Evolutionary conservation across 2,888 invertebrate genomes (phyloP).

Genomic region (Eupithecia abbreviata): DNA sequence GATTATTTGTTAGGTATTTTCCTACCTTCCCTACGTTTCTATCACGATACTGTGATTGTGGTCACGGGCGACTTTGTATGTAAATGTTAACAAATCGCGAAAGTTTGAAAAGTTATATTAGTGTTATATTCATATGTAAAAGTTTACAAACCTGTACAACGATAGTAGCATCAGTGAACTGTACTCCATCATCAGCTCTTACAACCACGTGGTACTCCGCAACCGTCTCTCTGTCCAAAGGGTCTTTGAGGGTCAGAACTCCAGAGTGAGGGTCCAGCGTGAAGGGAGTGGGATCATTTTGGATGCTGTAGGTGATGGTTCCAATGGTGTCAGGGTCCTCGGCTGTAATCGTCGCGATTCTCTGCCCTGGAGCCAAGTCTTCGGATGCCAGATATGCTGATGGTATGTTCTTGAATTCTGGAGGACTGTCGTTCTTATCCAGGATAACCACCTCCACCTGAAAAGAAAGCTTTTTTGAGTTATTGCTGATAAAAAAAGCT

Average conservation of each 20-base stretch:
- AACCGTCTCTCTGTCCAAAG: constrained; percentile 92
- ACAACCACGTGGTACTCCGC: constrained; percentile 91
- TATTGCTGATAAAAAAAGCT: neutral
- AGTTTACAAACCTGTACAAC: constrained; percentile 88
- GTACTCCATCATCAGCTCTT: constrained; percentile 94
- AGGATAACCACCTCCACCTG: constrained; percentile 93
- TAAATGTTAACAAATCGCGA: too few relatives aligned
- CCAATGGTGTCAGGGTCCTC: constrained; percentile 94
- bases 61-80: too few relatives aligned
- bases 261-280: constrained; percentile 88
- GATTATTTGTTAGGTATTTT: too few relatives aligned
- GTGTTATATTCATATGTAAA: constrained; percentile 6
- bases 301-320: constrained; percentile 88
- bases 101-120: neutral
- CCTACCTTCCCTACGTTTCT: too few relatives aligned
- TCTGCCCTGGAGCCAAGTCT: constrained; percentile 91
- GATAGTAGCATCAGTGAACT: constrained; percentile 91
- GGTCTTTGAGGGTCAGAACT: constrained; percentile 88
- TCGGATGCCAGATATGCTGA: constrained; percentile 91
- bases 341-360: constrained; percentile 90
- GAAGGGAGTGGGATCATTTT: constrained; percentile 87
- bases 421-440: constrained; percentile 98
- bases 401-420: constrained; percentile 90
- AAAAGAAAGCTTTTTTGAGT: constrained; percentile 48
- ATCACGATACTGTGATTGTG: too few relatives aligned